Conservation (phyloP, 30 jellyfish, hydroid and myxozoan species). For the Hydra vulgaris region DNA sequence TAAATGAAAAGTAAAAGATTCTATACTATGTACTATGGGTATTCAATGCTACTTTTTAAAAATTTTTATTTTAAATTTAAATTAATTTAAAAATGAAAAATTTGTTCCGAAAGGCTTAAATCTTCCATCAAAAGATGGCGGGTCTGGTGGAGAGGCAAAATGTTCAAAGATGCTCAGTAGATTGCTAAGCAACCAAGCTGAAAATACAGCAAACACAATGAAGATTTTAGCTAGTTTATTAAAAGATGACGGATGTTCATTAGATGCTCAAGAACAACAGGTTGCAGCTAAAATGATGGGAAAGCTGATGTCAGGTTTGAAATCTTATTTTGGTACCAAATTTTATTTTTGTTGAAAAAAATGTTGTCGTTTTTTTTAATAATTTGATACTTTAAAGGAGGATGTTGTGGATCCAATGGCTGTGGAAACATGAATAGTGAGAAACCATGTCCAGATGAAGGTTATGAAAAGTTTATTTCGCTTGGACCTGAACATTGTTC, state of each 20-base stretch:
- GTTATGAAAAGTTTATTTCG: slow-evolving; percentile 70
- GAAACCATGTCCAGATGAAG: slow-evolving; percentile 26
- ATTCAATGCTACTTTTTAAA: too few relatives aligned
- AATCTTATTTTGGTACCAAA: not conserved
- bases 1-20: too few relatives aligned
- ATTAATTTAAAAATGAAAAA: too few relatives aligned
- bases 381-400: slow-evolving; percentile 20
- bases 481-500: slow-evolving; percentile 97
- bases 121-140: slow-evolving; percentile 27
- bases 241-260: slow-evolving; percentile 95
- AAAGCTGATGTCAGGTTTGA: slow-evolving; percentile 73
- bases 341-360: not conserved
- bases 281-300: slow-evolving; percentile 98
- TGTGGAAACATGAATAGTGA: slow-evolving; percentile 8
- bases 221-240: slow-evolving; percentile 65
- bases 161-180: slow-evolving; percentile 90
- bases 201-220: slow-evolving; percentile 95
- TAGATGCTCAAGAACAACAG: slow-evolving; percentile 77
- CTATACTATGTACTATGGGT: too few relatives aligned
- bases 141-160: slow-evolving; percentile 50
- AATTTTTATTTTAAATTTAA: too few relatives aligned
- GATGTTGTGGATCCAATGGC: slow-evolving; percentile 28
- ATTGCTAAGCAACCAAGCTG: slow-evolving; percentile 90
- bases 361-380: not conserved
- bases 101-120: not conserved